These are phyloP conservation scores for Oeneis ivallda DNA, from an alignment of 2,888 invertebrate species.

Conservation along the genomic window DNA sequence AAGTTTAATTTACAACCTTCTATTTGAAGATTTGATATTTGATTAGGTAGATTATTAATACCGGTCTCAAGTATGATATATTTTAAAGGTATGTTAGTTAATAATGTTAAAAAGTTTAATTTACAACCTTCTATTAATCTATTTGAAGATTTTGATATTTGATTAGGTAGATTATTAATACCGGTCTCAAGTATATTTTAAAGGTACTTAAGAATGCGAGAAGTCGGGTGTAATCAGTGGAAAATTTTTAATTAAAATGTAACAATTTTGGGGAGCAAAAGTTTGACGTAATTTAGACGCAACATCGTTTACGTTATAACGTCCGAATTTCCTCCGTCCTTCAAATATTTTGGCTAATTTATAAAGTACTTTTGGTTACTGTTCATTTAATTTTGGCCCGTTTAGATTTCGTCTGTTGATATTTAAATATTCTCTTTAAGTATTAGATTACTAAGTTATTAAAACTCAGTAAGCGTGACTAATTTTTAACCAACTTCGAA, in stretches of 20 bases:
- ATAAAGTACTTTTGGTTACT: slow-evolving; percentile 7
- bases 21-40: background rate
- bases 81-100: background rate
- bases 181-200: background rate
- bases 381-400: background rate
- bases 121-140: too few relatives aligned
- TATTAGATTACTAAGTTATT: background rate
- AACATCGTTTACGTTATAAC: slow-evolving; percentile 9
- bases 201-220: slow-evolving; percentile 7
- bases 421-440: background rate
- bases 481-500: too few relatives aligned
- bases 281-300: slow-evolving; percentile 21
- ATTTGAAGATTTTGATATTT: background rate
- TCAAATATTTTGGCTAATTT: slow-evolving; percentile 8
- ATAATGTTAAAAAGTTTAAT: too few relatives aligned
- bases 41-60: background rate
- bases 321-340: slow-evolving; percentile 9
- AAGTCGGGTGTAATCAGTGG: slow-evolving; percentile 6
- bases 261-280: slow-evolving; percentile 10
- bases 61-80: background rate
- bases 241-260: slow-evolving; percentile 23
- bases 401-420: slow-evolving; percentile 4
- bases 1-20: too few relatives aligned
- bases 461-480: too few relatives aligned
- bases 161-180: background rate